Conservation (phyloP, 2,113 vertebrate genomes). For the Istiophorus platypterus region DNA sequence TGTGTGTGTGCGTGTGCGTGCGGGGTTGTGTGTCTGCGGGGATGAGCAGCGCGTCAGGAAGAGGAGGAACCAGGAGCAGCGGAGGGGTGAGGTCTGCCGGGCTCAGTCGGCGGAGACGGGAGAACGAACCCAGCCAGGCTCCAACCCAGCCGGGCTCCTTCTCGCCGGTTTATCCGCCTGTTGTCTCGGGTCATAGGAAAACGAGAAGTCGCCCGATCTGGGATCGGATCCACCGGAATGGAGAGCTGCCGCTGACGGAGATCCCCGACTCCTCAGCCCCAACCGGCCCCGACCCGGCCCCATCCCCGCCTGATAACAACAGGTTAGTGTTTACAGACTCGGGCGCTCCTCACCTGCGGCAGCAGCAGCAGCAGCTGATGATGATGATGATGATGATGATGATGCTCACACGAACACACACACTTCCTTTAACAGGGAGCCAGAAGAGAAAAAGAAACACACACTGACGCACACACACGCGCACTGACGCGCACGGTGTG, state of each 20-base stretch:
- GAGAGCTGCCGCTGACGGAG: constrained; percentile 73
- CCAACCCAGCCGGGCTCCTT: constrained; percentile 9
- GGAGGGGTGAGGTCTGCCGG: constrained; percentile 60
- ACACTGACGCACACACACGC: no score
- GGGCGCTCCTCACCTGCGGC: constrained; percentile 10
- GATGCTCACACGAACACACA: not conserved
- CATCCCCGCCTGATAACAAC: constrained; percentile 77
- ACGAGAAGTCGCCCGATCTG: no score
- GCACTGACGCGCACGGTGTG: no score
- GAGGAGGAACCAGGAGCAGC: constrained; percentile 26
- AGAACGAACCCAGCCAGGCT: not conserved
- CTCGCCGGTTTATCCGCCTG: no score
- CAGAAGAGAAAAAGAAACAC: no score
- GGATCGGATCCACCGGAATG: constrained; percentile 51
- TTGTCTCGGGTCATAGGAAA: not conserved
- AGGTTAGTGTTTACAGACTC: constrained; percentile 78
- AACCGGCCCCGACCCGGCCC: no score
- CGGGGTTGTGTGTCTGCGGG: constrained; percentile 71
- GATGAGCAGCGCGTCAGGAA: constrained; percentile 71
- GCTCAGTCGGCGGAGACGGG: constrained; percentile 47
- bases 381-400: no score
- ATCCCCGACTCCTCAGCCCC: no score
- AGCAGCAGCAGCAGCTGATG: no score
- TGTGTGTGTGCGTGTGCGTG: no score
- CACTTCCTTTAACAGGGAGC: no score